These are phyloP conservation scores for Anguilla anguilla DNA, from an alignment of 2,797 vertebrate genomes.

Conservation along the genomic window DNA sequence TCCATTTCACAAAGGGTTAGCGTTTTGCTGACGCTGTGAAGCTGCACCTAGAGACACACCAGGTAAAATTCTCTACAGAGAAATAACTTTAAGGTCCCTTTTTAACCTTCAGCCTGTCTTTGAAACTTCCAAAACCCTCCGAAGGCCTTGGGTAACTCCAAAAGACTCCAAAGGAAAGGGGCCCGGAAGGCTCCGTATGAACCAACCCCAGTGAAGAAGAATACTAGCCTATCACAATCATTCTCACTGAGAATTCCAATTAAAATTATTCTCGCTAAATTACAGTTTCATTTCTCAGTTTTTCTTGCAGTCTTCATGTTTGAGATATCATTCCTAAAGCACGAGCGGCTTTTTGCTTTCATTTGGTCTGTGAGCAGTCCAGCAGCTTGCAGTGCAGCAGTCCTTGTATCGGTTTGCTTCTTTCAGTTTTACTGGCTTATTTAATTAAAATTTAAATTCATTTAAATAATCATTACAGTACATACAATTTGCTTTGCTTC, in stretches of 20 bases:
- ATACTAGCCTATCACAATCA: not conserved
- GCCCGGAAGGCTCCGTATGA: not conserved
- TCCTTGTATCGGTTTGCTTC: too few relatives aligned
- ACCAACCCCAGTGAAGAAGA: not conserved
- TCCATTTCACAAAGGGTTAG: not conserved
- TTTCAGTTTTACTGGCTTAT: too few relatives aligned
- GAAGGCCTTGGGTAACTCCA: not conserved
- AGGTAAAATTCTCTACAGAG: not conserved
- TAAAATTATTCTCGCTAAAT: too few relatives aligned
- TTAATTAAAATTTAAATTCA: too few relatives aligned
- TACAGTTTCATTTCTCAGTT: too few relatives aligned
- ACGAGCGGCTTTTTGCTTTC: not conserved
- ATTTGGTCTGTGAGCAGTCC: too few relatives aligned
- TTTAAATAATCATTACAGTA: too few relatives aligned
- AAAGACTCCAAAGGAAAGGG: not conserved
- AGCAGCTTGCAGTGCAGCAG: too few relatives aligned
- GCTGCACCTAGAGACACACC: not conserved
- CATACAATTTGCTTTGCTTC: too few relatives aligned
- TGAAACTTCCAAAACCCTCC: not conserved
- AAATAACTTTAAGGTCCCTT: not conserved
- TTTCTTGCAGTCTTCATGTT: too few relatives aligned
- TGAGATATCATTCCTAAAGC: not conserved
- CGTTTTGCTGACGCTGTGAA: not conserved
- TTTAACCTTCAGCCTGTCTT: not conserved
- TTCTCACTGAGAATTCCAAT: not conserved